phyloP scores from a whole-genome alignment of 2,797 vertebrate species.

The Coluber constrictor region DNA sequence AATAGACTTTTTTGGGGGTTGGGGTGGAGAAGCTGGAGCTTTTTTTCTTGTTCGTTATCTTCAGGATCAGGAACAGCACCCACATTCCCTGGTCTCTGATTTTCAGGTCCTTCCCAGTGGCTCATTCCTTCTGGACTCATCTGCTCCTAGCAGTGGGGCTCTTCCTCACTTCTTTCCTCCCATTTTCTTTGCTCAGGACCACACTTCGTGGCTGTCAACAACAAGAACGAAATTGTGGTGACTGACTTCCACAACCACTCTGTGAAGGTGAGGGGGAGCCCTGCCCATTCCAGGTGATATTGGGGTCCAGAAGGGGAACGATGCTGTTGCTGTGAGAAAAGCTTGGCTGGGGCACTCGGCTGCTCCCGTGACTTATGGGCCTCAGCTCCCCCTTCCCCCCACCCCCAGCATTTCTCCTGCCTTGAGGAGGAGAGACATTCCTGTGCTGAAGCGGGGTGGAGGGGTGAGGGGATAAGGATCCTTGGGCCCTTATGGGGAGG shows the following conservation, averaged over 20 bases:
- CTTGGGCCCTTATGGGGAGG: background rate
- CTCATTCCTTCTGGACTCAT: background rate
- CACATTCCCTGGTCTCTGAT: too few species aligned
- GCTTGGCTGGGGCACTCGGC: background rate
- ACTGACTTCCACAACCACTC: slow-evolving; percentile 98
- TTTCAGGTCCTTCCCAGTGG: background rate
- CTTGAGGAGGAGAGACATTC: background rate
- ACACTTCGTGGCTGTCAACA: slow-evolving; percentile 95
- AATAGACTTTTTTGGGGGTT: fast-evolving
- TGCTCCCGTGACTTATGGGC: background rate
- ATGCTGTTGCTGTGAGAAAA: background rate
- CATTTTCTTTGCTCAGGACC: slow-evolving; percentile 76
- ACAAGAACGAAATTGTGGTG: slow-evolving; percentile 96
- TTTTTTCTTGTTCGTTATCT: background rate
- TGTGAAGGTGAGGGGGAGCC: slow-evolving; percentile 83
- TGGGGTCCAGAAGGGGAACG: background rate
- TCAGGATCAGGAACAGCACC: background rate
- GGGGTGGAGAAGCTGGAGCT: background rate
- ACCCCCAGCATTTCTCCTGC: background rate
- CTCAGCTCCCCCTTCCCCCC: background rate
- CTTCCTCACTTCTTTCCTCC: background rate
- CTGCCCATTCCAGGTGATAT: fast-evolving
- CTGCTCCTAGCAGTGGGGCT: background rate
- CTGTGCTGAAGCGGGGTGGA: background rate
- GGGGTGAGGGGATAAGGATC: background rate